phyloP scores from a whole-genome alignment of 2,888 invertebrate genomes.

The Eupithecia tripunctaria region DNA sequence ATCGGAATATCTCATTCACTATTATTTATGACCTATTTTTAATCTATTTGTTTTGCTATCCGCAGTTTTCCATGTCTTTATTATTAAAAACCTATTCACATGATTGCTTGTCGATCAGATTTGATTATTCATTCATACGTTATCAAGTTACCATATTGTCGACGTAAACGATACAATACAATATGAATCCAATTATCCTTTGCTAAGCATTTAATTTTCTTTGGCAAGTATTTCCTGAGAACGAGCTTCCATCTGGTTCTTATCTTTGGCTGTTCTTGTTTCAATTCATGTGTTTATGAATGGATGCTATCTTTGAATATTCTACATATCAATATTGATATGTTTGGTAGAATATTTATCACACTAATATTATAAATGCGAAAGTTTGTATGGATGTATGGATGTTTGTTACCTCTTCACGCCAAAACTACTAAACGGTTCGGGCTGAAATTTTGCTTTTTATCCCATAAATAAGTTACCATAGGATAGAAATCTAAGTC shows the following conservation, averaged over 20 bases:
- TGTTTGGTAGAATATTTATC: no score
- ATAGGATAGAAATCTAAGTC: no score
- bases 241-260: not conserved
- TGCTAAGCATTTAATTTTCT: not conserved
- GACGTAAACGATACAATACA: not conserved
- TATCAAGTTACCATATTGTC: not conserved
- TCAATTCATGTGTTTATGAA: constrained; percentile 17
- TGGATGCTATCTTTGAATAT: constrained; percentile 22
- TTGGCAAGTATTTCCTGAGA: not conserved
- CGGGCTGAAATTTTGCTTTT: no score
- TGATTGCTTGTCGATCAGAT: not conserved
- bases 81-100: not conserved
- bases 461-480: no score
- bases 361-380: no score
- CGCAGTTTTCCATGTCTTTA: not conserved
- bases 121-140: not conserved
- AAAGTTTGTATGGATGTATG: no score
- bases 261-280: constrained; percentile 15
- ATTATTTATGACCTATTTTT: not conserved
- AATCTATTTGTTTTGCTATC: not conserved
- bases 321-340: constrained; percentile 7
- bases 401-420: no score
- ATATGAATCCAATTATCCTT: not conserved
- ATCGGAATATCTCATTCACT: not conserved
- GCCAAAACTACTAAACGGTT: no score